phyloP scores from a whole-genome alignment of 1,140 invertebrate species.

The Trypoxylus dichotomus region DNA sequence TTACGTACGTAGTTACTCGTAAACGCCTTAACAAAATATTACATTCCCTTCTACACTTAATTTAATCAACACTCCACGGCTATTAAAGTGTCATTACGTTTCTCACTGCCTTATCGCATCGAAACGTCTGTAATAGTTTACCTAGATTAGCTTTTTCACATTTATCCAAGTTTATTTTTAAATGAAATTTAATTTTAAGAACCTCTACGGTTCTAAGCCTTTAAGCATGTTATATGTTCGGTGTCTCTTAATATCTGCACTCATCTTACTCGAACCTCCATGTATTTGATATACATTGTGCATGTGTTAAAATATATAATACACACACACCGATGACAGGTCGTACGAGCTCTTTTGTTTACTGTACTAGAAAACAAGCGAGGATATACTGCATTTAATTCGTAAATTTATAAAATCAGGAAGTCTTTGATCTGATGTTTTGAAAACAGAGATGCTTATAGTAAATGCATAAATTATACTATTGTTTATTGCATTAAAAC shows the following conservation, averaged over 20 bases:
- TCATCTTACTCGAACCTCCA: not conserved
- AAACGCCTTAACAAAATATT: constrained; percentile 8
- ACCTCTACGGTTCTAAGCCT: not conserved
- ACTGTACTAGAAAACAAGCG: not conserved
- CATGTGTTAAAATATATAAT: not conserved
- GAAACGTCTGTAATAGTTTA: not conserved
- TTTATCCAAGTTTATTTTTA: not conserved
- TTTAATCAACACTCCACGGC: not conserved
- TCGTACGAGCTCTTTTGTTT: not conserved
- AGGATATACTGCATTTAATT: not conserved
- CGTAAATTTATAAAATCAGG: not conserved
- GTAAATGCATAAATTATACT: not conserved
- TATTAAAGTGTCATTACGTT: constrained; percentile 9
- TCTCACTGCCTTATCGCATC: constrained; percentile 3
- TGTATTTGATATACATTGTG: not conserved
- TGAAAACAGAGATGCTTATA: not conserved
- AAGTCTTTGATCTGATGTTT: not conserved
- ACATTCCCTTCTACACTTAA: constrained; percentile 1
- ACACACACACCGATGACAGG: not conserved
- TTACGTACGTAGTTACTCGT: not conserved
- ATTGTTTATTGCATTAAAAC: not conserved
- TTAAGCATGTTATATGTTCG: not conserved
- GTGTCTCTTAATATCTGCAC: not conserved
- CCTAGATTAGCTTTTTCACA: not conserved
- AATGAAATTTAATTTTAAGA: not conserved